Evolutionary conservation across 2,797 vertebrate species (phyloP), one percentile per base, ranked within the genome.

Genomic region (Rhynchotus rufescens): DNA sequence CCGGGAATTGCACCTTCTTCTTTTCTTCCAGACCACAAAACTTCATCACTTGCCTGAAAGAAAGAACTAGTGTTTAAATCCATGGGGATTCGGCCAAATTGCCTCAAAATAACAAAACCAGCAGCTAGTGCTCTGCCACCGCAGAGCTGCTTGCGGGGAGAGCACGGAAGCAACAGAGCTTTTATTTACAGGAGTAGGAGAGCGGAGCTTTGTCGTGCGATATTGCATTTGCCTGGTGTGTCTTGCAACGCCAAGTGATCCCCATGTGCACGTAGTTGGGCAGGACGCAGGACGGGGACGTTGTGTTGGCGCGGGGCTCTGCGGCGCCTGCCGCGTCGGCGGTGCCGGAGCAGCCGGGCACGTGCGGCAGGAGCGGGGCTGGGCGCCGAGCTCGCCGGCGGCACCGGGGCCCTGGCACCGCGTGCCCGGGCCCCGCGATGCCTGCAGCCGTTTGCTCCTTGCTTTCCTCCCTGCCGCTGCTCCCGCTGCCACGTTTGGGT

Each of bases 181-280:
- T 84, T 92, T 84, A 52, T 90, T 92, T 64, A 23, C 75, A 61
- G 56, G 30, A 81, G 44, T 9, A 12, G 16, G 77, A 73, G 34
- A 76, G 67, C 81, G 69, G 86, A 28, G 52, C 56, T 73, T 28
- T 21, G 10, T 49, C 65, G 91, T 72, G 38, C 1, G 1, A 4
- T 34, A 2, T 36, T 74, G 19, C 21, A 30, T 78, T 80, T 84
- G 36, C 47, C 86, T 69, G 54, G 5, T 21, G 47, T 81, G 74
- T 54, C 52, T 74, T 65, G 32, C 65, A 11, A 21, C 36, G 78
- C 84, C 23, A 36, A 1, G 7, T 19, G 52, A 17, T 57, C 42
- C 60, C 80, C 12, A 0, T 3, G 0, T 2, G 32, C 44, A 0
- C 1, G 3, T 16, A 47, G 17, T 40, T 40, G 13, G 12, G 40